Percentiles rank a stretch among this genome's conserved stretches.
These are phyloP conservation scores for Cetoscarus ocellatus DNA, from an alignment of 2,797 vertebrate species.

Conservation along the genomic window DNA sequence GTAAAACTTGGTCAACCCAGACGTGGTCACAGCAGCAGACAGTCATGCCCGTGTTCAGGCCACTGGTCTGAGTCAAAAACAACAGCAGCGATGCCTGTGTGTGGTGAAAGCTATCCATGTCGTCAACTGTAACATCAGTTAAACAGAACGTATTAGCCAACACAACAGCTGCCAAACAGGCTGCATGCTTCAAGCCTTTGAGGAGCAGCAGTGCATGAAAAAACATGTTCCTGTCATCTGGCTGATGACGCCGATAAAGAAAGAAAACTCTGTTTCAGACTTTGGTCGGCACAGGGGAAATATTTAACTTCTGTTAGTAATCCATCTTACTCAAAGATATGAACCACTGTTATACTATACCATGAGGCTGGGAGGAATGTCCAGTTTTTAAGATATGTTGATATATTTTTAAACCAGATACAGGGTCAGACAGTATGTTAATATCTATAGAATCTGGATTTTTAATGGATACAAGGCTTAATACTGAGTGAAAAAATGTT, in stretches of 20 bases:
- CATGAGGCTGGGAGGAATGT: too few relatives aligned
- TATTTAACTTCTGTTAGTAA: neutral
- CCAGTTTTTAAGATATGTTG: too few relatives aligned
- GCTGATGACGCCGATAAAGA: slow-evolving; percentile 4
- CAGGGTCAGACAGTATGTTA: too few relatives aligned
- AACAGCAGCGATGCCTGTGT: slow-evolving; percentile 70
- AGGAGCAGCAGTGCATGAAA: slow-evolving; percentile 43
- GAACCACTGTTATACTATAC: neutral
- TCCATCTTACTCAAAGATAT: neutral
- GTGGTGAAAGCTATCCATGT: slow-evolving; percentile 53
- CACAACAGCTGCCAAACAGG: slow-evolving; percentile 53
- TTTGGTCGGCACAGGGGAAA: neutral
- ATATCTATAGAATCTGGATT: too few relatives aligned
- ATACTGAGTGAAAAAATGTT: too few relatives aligned
- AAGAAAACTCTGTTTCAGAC: neutral
- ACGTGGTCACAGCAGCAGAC: slow-evolving; percentile 47
- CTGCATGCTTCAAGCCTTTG: slow-evolving; percentile 12
- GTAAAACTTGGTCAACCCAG: slow-evolving; percentile 27
- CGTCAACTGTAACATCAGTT: slow-evolving; percentile 46
- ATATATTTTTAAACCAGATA: too few relatives aligned
- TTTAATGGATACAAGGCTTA: too few relatives aligned
- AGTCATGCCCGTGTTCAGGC: slow-evolving; percentile 28
- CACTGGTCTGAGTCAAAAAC: slow-evolving; percentile 60
- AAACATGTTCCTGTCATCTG: slow-evolving; percentile 10
- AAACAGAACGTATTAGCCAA: slow-evolving; percentile 29